Base-by-base conservation (phyloP, 2,113 vertebrate species). In the Lanius ludovicianus region DNA sequence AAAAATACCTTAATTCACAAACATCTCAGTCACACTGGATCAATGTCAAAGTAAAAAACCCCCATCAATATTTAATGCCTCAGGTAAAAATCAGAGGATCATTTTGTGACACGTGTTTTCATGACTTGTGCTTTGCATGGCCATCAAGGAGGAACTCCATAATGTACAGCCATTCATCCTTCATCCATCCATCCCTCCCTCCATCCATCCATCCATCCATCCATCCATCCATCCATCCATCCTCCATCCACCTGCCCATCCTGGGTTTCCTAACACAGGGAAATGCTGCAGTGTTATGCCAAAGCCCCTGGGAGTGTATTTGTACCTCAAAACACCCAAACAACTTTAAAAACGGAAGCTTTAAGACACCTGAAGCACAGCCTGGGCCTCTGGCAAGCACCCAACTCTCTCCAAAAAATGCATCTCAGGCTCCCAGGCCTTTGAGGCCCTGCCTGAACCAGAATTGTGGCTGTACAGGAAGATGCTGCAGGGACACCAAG, bases 311-410 rank as follows among this genome's bases (percentile, higher is more conserved):
- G 49, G 27, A 42, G 25, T 16, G 15, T 5, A 13, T 31, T 53
- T 65, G 41, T 30, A 73, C 63, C n/a, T 65, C 33, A 3, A 28
- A 42, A 11, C 64, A 46, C 35, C 37, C 53, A 13, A 73, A 68
- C 12, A 39, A 30, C 27, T 62, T 49, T 4, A 14, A 24, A 62
- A 52, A 5, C 0, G 0, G 0, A 8, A 57, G 15, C 27, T 60
- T 84, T 64, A 33, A 5, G 23, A 64, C 81, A 30, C 16, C 7
- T 37, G 33, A 12, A 49, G 41, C 50, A 17, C 16, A 35, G 35
- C 9, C 7, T 42, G 55, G 44, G 49, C 25, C 50, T 41, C 8
- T 37, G 39, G 49, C 53, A 37, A 55, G 78, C 12, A 8, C 78
- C 17, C 47, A 88, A 0, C 27, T 75, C 52, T 2, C 52, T 46